Evolutionary conservation across 2,113 vertebrate genomes (phyloP).

Genomic region (Lycaon pictus): DNA sequence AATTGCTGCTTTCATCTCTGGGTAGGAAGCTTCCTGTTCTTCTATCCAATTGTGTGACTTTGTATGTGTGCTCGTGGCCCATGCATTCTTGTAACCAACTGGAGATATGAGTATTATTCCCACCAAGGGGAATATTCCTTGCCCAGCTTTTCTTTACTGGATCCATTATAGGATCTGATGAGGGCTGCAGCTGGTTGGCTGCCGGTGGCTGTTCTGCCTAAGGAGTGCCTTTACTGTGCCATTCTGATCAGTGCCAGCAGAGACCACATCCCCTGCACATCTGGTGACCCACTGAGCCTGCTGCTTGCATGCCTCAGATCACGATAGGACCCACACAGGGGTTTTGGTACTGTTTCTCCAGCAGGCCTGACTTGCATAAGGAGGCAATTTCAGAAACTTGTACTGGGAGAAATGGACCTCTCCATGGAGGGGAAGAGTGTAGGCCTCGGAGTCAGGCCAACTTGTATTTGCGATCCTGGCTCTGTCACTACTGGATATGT

Average conservation of each 20-base stretch:
- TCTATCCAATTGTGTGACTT: slow-evolving; percentile 3
- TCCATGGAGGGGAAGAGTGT: not conserved
- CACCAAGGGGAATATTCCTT: not conserved
- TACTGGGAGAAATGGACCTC: not conserved
- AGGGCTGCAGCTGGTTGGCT: not conserved
- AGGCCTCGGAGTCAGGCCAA: not conserved
- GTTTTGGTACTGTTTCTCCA: not conserved
- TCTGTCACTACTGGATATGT: not conserved
- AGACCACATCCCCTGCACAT: not conserved
- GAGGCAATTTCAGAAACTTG: not conserved
- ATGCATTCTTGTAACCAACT: not conserved
- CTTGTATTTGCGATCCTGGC: not conserved
- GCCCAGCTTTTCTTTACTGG: slow-evolving; percentile 16
- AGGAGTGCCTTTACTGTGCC: not conserved
- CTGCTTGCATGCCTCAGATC: not conserved
- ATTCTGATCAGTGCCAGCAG: not conserved
- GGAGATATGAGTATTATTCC: slow-evolving; percentile 7
- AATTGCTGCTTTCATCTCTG: not conserved
- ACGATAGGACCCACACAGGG: not conserved
- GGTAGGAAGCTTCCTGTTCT: not conserved
- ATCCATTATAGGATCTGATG: not conserved
- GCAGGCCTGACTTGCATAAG: not conserved
- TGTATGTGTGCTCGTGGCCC: not conserved
- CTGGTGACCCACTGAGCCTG: not conserved
- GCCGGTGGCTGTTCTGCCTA: not conserved